These are phyloP conservation scores for Cosmia pyralina DNA, from an alignment of 2,888 invertebrate species.

Conservation along the genomic window DNA sequence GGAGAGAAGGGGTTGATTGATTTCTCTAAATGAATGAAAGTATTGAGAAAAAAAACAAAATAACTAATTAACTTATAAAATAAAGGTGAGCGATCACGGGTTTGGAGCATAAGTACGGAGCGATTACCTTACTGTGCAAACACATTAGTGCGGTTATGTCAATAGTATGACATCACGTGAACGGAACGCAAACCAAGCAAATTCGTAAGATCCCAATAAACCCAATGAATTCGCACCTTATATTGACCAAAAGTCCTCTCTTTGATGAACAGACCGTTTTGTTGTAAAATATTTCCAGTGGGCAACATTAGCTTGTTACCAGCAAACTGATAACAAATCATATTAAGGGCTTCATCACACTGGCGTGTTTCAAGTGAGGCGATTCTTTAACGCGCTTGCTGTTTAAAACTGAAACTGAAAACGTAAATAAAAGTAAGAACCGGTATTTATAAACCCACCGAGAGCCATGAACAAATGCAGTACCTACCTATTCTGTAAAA, in stretches of 20 bases:
- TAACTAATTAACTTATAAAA: not conserved
- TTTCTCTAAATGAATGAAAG: not conserved
- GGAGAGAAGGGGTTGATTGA: conserved; percentile 21
- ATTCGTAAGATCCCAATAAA: not conserved
- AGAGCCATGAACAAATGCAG: too few species aligned
- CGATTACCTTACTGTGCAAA: not conserved
- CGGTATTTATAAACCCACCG: too few species aligned
- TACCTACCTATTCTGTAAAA: not conserved
- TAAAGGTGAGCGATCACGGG: not conserved
- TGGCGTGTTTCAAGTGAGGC: too few species aligned
- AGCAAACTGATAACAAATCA: not conserved
- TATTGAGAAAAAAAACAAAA: not conserved
- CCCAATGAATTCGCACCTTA: too few species aligned
- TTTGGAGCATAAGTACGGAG: not conserved
- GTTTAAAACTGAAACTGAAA: too few species aligned
- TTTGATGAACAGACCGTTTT: not conserved
- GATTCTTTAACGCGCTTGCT: too few species aligned
- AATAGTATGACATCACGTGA: not conserved
- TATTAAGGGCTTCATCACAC: too few species aligned
- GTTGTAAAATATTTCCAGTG: not conserved
- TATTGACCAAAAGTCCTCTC: not conserved
- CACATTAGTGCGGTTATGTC: not conserved
- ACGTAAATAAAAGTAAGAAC: too few species aligned
- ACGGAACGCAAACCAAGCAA: not conserved
- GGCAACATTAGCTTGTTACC: not conserved